Conservation (phyloP, 1,140 invertebrate genomes). For the Drosophila chauvacae region DNA sequence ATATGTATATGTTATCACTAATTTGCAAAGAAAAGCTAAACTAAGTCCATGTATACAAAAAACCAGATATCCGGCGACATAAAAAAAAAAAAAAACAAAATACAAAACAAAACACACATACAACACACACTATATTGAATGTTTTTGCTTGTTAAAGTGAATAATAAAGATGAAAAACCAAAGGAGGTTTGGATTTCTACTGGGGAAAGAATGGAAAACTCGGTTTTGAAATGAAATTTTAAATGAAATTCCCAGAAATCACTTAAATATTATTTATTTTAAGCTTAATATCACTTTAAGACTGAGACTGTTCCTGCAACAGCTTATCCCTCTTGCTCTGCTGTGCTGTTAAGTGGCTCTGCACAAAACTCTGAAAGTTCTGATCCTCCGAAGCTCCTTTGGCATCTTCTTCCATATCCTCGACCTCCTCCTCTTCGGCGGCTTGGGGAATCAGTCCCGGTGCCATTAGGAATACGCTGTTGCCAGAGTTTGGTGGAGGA, state of each 20-base stretch:
- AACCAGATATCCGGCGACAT: constrained; percentile 16
- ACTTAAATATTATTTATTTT: background rate
- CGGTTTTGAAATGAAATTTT: background rate
- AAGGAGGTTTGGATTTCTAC: background rate
- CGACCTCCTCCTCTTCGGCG: constrained; percentile 21
- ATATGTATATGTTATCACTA: constrained; percentile 69
- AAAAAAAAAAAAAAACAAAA: constrained; percentile 4
- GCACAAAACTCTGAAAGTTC: constrained; percentile 67
- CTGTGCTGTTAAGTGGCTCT: constrained; percentile 49
- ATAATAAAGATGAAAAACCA: constrained; percentile 72
- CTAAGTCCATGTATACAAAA: constrained; percentile 65
- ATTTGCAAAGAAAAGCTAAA: constrained; percentile 69
- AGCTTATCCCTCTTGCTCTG: constrained; percentile 55
- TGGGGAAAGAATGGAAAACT: too few relatives aligned
- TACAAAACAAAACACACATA: constrained; percentile 19
- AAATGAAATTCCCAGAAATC: background rate
- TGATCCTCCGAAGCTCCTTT: constrained; percentile 59
- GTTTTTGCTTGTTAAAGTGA: constrained; percentile 84
- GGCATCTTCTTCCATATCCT: constrained; percentile 49
- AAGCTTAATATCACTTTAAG: constrained; percentile 17
- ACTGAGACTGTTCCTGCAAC: constrained; percentile 15
- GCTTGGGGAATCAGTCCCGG: constrained; percentile 54
- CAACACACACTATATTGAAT: constrained; percentile 81
- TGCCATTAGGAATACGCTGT: constrained; percentile 61
- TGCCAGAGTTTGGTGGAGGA: constrained; percentile 31